A percentile compares a stretch with the other conserved stretches of the same genome.
Conservation (phyloP, 2,797 vertebrate genomes). For the Scarus forsteni region DNA sequence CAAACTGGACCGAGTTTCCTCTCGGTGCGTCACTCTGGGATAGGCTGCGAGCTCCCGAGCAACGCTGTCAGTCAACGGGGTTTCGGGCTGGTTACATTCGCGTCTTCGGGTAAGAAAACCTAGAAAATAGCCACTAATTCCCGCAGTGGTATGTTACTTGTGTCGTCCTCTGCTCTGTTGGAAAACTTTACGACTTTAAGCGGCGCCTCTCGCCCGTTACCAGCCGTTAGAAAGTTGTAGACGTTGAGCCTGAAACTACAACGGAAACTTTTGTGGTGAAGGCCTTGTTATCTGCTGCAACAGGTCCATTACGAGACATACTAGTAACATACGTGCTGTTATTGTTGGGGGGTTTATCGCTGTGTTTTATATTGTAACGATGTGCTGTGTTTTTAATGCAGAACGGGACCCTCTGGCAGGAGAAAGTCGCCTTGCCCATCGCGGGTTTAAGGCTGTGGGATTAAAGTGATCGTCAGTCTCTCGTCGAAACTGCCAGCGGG, state of each 20-base stretch:
- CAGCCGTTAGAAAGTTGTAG: conserved; percentile 61
- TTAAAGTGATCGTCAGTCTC: conserved; percentile 72
- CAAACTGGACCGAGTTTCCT: conserved; percentile 74
- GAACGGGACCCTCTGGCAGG: conserved; percentile 47
- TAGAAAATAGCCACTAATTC: neutral
- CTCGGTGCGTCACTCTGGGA: conserved; percentile 79
- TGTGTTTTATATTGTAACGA: neutral
- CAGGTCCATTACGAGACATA: conserved; percentile 69
- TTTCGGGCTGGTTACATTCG: conserved; percentile 47
- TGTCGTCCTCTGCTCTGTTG: neutral
- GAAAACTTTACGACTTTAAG: fast-evolving
- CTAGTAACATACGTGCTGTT: neutral
- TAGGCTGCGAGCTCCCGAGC: conserved; percentile 61
- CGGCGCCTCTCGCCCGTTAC: neutral
- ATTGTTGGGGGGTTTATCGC: neutral
- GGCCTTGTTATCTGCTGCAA: conserved; percentile 80
- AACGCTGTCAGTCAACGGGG: conserved; percentile 60
- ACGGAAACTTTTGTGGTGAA: conserved; percentile 78
- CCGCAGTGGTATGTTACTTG: fast-evolving
- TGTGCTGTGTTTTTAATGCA: conserved; percentile 35
- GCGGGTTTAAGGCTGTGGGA: conserved; percentile 61
- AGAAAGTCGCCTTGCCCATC: conserved; percentile 67
- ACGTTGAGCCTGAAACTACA: conserved; percentile 65
- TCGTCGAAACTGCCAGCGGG: conserved; percentile 75
- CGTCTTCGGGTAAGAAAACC: conserved; percentile 53